Evolutionary conservation across 30 jellyfish, hydroid and myxozoan species (phyloP).

Genomic region (Rhopilema esculentum): DNA sequence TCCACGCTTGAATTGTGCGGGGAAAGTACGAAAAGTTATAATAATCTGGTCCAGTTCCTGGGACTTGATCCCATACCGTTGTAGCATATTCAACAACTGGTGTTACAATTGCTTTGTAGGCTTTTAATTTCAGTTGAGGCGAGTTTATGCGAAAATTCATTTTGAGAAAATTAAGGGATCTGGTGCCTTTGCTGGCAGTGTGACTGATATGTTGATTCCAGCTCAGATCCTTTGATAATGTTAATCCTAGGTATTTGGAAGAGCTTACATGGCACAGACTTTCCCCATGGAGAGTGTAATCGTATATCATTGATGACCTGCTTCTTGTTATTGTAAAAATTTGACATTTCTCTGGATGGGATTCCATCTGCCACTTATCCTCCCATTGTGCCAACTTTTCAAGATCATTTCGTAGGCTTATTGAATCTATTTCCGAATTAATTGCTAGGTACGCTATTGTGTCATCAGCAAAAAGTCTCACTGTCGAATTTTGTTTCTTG

Average conservation of each 20-base stretch:
- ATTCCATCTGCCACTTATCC: conserved; percentile 11
- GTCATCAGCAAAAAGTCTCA: conserved; percentile 43
- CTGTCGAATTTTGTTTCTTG: conserved; percentile 4
- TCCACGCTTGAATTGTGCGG: too few species aligned
- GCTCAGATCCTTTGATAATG: conserved; percentile 5
- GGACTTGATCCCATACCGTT: conserved; percentile 48
- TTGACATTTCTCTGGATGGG: conserved; percentile 13
- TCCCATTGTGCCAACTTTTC: conserved; percentile 1
- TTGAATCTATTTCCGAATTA: conserved; percentile 28
- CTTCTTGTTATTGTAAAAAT: conserved; percentile 2
- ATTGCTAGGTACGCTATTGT: conserved; percentile 53
- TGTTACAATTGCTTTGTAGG: conserved; percentile 41
- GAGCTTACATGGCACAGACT: conserved; percentile 34
- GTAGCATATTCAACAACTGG: conserved; percentile 48
- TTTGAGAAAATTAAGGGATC: conserved; percentile 37
- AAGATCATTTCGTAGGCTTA: conserved; percentile 17
- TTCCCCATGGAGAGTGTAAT: conserved; percentile 10
- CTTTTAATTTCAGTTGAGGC: conserved; percentile 48
- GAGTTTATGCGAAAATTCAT: conserved; percentile 35
- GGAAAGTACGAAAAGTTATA: too few species aligned
- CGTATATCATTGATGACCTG: neutral
- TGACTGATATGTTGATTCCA: conserved; percentile 26
- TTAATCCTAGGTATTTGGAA: conserved; percentile 31
- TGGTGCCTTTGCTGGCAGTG: conserved; percentile 25
- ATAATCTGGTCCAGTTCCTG: conserved; percentile 42